Base-by-base conservation (phyloP, 2,888 invertebrate species). In the Drosophila nigricruria region DNA sequence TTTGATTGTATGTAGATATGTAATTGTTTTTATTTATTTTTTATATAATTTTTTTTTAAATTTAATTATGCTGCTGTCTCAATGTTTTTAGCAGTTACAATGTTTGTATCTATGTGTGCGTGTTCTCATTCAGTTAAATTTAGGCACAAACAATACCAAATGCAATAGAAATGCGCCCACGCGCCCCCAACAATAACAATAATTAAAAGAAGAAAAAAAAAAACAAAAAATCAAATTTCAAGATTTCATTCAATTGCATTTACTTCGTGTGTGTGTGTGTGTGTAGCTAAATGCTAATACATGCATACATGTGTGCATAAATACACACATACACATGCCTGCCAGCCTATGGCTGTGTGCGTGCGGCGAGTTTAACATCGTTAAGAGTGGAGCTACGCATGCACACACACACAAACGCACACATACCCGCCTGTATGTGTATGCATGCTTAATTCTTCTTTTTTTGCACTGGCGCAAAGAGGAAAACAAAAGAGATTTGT, bases 121-220 rank as follows among this genome's bases (percentile, higher is more conserved):
- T 20, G 23, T 34, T 69, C 61, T 61, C 67, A 68, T 61, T 78
- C 58, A 76, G 68, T 61, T 76, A 64, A 72, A 64, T 66, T 77
- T 75, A 73, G 70, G 65, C 70, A 36, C 25, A 42, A 20, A 25
- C 40, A 10, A 6, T 3, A 25, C 5, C n/a, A 56, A 40, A 23
- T 18, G 16, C 50, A 52, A 34, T 16, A 23, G 32, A 49, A 59
- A 66, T 52, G 56, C 47, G 52, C 42, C 58, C 57, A 66, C 75
- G 72, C 77, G 49, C 3, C 9, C 20, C 25, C 49, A 30, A 4
- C 14, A 52, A 20, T 20, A 63, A 61, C 27, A 43, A 50, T 10
- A 56, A 59, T 38, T 42, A 27, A 23, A 52, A 20, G 14, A 34
- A 34, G 16, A 45, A 20, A 2, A 30, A 47, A 4, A n/a, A 54